phyloP scores from a whole-genome alignment of 2,113 vertebrate genomes.

The Lagopus muta region DNA sequence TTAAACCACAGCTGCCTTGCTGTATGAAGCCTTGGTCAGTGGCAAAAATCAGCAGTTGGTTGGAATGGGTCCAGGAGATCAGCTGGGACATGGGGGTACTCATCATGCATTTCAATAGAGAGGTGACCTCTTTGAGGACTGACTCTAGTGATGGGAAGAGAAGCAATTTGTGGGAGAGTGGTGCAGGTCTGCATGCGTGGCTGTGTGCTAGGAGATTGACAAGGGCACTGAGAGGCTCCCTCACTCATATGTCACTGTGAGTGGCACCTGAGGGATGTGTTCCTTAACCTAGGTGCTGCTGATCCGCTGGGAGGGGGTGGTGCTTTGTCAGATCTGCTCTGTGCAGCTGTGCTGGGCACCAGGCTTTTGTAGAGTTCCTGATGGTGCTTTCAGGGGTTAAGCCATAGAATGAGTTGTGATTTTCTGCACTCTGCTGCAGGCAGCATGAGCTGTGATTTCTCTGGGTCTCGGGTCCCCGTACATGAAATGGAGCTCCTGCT shows the following conservation, averaged over 20 bases:
- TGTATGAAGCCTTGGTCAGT: neutral
- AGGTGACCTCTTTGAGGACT: neutral
- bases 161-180: neutral
- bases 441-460: neutral
- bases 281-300: neutral
- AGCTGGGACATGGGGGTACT: neutral
- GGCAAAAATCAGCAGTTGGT: neutral
- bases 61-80: neutral
- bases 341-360: neutral
- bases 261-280: neutral
- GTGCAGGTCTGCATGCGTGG: neutral
- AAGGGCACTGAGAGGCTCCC: neutral
- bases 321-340: neutral
- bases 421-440: neutral
- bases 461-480: neutral
- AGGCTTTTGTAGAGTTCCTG: neutral
- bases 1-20: neutral
- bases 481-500: neutral
- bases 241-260: rapidly evolving
- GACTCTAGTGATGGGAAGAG: neutral
- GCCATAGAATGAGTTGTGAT: neutral
- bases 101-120: neutral
- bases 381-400: neutral
- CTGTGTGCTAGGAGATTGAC: neutral
- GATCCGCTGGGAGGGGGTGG: neutral